Percentiles rank a stretch among this genome's conserved stretches.
These are phyloP conservation scores for Noctilio leporinus DNA, from an alignment of 2,113 vertebrate genomes.

Conservation along the genomic window DNA sequence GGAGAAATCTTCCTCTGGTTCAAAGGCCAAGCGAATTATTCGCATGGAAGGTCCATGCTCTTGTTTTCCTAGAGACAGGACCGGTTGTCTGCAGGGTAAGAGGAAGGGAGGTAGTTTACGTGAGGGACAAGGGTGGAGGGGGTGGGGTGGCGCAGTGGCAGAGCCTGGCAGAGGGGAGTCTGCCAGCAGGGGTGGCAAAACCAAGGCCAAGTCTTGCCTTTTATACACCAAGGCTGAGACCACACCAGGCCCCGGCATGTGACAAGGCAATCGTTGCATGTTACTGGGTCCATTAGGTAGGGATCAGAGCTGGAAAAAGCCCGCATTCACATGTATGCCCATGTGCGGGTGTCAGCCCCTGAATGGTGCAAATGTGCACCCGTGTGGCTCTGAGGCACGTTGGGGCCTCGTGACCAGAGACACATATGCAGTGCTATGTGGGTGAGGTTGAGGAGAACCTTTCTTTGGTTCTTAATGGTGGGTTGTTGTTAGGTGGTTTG, in stretches of 20 bases:
- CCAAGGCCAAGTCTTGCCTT: neutral
- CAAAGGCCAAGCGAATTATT: neutral
- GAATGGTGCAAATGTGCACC: neutral
- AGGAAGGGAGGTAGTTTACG: neutral
- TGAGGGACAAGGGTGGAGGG: neutral
- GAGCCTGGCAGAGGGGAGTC: neutral
- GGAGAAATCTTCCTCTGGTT: neutral
- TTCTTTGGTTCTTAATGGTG: constrained; percentile 2
- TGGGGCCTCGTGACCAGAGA: neutral
- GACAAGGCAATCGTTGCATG: neutral
- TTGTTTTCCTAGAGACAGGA: neutral
- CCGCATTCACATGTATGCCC: neutral
- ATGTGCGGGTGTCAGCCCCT: neutral
- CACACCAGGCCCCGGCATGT: fast-evolving
- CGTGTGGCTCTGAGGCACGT: fast-evolving
- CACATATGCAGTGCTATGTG: neutral
- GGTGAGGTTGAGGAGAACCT: neutral
- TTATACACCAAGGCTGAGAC: neutral
- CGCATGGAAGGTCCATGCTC: neutral
- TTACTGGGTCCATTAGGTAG: neutral
- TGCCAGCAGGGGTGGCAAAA: neutral
- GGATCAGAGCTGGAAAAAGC: neutral
- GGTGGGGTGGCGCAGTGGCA: too few relatives aligned
- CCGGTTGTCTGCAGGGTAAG: neutral
- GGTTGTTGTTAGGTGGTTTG: constrained; percentile 35